Evolutionary conservation across 2,888 invertebrate genomes (phyloP).

Genomic region (Dryocosmus kuriphilus): DNA sequence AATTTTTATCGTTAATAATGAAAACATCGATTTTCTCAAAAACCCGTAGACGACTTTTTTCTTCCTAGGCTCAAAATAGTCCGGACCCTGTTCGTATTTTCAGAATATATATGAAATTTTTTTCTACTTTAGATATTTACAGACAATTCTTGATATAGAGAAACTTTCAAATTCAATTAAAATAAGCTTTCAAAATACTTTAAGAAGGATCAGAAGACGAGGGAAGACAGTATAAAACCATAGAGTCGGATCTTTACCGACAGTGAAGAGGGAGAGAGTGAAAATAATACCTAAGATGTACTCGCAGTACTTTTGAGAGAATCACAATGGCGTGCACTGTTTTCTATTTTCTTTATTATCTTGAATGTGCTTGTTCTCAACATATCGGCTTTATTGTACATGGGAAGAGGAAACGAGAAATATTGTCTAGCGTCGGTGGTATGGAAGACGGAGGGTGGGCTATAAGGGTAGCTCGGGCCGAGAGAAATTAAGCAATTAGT

Average conservation of each 20-base stretch:
- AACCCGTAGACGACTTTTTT: too few relatives aligned
- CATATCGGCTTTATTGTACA: background rate
- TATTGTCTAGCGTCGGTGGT: conserved; percentile 35
- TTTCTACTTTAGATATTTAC: too few relatives aligned
- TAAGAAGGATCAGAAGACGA: background rate
- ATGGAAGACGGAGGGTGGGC: conserved; percentile 44
- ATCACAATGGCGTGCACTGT: background rate
- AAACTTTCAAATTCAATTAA: too few relatives aligned
- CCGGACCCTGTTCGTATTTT: too few relatives aligned
- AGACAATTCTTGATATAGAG: too few relatives aligned
- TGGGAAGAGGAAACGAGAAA: conserved; percentile 19
- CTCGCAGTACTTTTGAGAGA: background rate
- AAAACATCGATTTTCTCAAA: too few relatives aligned
- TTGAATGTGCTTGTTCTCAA: background rate
- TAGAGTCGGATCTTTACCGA: background rate
- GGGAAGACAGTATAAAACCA: background rate
- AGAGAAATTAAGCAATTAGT: conserved; percentile 77
- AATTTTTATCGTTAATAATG: too few relatives aligned
- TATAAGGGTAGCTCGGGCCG: conserved; percentile 60
- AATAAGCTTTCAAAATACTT: too few relatives aligned
- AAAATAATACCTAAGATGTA: background rate
- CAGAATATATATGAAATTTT: too few relatives aligned
- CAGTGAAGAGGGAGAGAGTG: background rate
- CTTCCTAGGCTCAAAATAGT: too few relatives aligned
- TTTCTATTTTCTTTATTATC: background rate